phyloP scores from a whole-genome alignment of 2,888 invertebrate species.

The Neoaliturus tenellus region DNA sequence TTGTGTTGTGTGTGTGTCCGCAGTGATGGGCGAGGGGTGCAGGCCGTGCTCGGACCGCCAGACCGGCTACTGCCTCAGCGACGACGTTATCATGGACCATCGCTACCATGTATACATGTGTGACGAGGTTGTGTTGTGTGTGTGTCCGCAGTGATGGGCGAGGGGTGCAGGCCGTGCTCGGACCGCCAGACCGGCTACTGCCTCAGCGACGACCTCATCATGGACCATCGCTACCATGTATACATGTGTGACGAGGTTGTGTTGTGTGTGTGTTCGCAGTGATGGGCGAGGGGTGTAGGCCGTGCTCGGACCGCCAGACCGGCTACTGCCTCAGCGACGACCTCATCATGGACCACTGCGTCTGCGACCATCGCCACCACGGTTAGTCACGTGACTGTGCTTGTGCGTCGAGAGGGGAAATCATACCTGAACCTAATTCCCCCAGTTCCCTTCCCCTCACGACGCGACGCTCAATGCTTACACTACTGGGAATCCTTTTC shows the following conservation, averaged over 20 bases:
- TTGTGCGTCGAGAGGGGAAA: no score
- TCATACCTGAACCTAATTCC: no score
- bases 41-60: constrained; percentile 35
- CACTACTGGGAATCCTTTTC: no score
- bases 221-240: constrained; percentile 51
- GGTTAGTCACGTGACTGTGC: constrained; percentile 2
- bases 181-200: constrained; percentile 48
- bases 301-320: constrained; percentile 37
- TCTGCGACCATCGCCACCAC: constrained; percentile 44
- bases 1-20: background rate
- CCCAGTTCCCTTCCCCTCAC: no score
- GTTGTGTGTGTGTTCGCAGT: constrained; percentile 25
- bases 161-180: constrained; percentile 43
- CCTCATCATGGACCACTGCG: constrained; percentile 52
- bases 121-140: no score
- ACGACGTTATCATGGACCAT: constrained; percentile 50
- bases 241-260: no score
- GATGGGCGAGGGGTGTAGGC: constrained; percentile 23
- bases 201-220: constrained; percentile 45
- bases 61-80: constrained; percentile 46
- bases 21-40: constrained; percentile 43
- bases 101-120: no score
- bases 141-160: constrained; percentile 27
- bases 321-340: constrained; percentile 49
- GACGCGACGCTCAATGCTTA: no score